Evolutionary conservation across 2,888 invertebrate genomes (phyloP), one percentile per base, ranked within the genome.

Genomic region (Amiota minor): DNA sequence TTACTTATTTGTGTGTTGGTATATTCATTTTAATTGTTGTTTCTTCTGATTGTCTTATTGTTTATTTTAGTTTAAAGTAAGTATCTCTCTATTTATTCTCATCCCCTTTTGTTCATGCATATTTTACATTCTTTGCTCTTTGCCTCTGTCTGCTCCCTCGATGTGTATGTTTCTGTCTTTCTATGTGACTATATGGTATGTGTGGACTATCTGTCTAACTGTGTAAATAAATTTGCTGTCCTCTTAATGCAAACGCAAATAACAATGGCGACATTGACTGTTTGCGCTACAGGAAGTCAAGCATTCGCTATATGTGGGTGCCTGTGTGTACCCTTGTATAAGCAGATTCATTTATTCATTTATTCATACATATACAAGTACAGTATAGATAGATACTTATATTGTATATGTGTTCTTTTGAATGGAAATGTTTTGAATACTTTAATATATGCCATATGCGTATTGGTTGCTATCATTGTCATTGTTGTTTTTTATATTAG

Each of bases 161-260:
- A 2, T 35, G 35, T 35, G 35, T 23, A 23, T 23, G 23, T 23
- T 2, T 35, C 35, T 35, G 35, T 35, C 35, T 35, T 3, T 35
- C 35, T 35, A 35, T 35, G 35, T 35, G 35, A 35, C 35, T 35
- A 35, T 35, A 3, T 35, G 2, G 6, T 35, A 3, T 35, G 2
- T 35, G 35, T 35, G 6, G 59, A 18, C 59, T 59, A 20, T 16
- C 59, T 20, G n/a, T 12, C 2, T 35, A 11, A 20, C 18, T 59
- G 59, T 59, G 8, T 59, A 20, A 35, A 35, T 18, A 59, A 59
- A 16, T 9, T 64, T 64, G 9, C 47, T 53, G 53, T 53, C 11
- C 56, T 11, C 49, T 65, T 20, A 49, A 65, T 65, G 20, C 20
- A 65, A 65, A 65, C 8, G 20, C 65, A 49, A 64, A 59, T 59